Evolutionary conservation across 1,140 invertebrate genomes (phyloP).

Genomic region (Heliconius himera): DNA sequence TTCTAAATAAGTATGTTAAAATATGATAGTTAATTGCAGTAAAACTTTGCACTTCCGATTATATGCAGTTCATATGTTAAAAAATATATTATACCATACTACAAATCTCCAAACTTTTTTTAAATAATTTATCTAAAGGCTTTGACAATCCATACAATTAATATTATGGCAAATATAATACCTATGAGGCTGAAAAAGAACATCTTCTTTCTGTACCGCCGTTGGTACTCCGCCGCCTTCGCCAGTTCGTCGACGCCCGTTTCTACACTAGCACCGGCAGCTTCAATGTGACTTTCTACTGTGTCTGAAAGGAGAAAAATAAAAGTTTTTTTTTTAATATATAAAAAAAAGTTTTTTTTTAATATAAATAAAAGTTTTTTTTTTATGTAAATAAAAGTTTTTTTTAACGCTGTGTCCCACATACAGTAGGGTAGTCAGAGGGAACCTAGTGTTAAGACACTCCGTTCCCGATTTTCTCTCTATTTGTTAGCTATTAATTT

Average conservation of each 20-base stretch:
- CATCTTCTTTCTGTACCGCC: constrained; percentile 87
- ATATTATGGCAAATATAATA: constrained; percentile 84
- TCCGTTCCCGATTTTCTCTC: neutral
- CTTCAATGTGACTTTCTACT: constrained; percentile 94
- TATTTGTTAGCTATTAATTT: no score
- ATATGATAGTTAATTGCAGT: no score
- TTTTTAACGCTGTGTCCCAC: neutral
- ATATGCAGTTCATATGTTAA: no score
- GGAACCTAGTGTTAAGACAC: constrained; percentile 5
- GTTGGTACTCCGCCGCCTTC: constrained; percentile 90
- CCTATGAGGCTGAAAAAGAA: constrained; percentile 85
- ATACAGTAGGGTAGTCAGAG: neutral
- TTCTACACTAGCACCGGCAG: constrained; percentile 89
- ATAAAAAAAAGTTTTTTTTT: no score
- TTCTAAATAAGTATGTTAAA: no score
- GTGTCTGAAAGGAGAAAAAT: constrained; percentile 83
- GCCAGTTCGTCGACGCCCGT: constrained; percentile 88
- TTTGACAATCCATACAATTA: constrained; percentile 85
- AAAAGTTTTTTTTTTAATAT: no score
- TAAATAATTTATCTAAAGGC: constrained; percentile 56
- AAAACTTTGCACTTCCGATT: no score
- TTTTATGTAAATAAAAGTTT: no score
- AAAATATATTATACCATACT: no score
- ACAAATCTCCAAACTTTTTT: no score
- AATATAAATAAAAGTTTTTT: no score